Conservation (phyloP, 2,113 vertebrate species). For the Nesogale talazaci region DNA sequence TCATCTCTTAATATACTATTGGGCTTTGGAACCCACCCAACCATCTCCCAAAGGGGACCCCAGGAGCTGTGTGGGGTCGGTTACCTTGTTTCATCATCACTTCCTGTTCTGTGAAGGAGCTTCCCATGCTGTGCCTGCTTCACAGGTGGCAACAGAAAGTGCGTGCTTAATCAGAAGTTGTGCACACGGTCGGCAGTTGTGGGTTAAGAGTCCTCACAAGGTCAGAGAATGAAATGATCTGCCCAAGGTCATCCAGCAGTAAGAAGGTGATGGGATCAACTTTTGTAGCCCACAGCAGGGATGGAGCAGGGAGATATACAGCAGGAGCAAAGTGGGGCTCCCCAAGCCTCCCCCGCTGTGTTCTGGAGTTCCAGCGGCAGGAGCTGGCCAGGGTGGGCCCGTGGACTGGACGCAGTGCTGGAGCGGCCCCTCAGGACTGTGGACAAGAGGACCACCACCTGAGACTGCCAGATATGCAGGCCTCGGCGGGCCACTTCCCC, state of each 20-base stretch:
- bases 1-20: no score
- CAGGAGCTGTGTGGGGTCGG: no score
- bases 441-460: accelerated
- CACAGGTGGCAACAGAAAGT: no score
- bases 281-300: not conserved
- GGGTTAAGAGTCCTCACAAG: not conserved
- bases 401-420: not conserved
- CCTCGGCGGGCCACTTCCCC: not conserved
- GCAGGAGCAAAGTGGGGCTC: no score
- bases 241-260: not conserved
- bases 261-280: not conserved
- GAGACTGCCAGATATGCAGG: not conserved
- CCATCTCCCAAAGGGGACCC: no score
- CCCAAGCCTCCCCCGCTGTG: not conserved
- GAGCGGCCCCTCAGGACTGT: not conserved
- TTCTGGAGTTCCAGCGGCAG: not conserved
- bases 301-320: not conserved
- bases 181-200: no score
- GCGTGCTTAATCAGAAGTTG: no score
- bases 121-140: no score
- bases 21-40: no score
- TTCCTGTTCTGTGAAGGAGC: no score
- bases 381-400: not conserved
- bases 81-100: no score
- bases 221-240: no score